These are phyloP conservation scores for Scylla paramamosain DNA, from an alignment of 1,140 invertebrate species.

Conservation along the genomic window DNA sequence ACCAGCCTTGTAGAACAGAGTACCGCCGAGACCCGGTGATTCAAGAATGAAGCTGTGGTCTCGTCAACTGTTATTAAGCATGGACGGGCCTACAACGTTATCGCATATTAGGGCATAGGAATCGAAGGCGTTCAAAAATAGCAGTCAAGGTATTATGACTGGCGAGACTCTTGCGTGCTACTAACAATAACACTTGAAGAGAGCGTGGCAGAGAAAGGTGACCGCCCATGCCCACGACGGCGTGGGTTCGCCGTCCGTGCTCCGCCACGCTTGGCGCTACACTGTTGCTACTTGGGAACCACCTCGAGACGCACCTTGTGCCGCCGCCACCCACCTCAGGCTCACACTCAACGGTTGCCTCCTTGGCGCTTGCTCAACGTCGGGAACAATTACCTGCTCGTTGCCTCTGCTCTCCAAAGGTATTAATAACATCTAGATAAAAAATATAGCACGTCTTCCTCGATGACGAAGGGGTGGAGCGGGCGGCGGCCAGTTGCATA, in stretches of 20 bases:
- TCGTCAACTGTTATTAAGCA: not conserved
- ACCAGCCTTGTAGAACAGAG: not conserved
- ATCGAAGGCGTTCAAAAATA: not conserved
- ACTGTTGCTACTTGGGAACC: conserved; percentile 20
- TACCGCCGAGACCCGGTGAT: not conserved
- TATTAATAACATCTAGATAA: not conserved
- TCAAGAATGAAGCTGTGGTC: not conserved
- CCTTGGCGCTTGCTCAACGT: not conserved
- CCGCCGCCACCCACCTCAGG: not conserved
- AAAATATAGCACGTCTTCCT: not conserved
- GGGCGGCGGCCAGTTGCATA: not conserved
- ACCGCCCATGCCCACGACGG: not conserved
- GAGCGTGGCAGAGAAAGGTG: not conserved
- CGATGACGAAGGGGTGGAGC: not conserved
- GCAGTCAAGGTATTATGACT: not conserved
- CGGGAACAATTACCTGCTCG: not conserved
- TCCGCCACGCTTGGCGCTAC: not conserved
- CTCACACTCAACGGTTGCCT: conserved; percentile 1
- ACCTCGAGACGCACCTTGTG: not conserved
- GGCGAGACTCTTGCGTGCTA: not conserved
- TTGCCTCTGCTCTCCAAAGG: not conserved
- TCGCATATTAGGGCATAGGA: not conserved
- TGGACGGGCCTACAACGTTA: not conserved
- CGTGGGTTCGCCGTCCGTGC: not conserved
- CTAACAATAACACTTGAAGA: not conserved